A percentile compares a stretch with the other conserved stretches of the same genome.
These are phyloP conservation scores for Byasa hedistus DNA, from an alignment of 2,888 invertebrate genomes.

Conservation along the genomic window DNA sequence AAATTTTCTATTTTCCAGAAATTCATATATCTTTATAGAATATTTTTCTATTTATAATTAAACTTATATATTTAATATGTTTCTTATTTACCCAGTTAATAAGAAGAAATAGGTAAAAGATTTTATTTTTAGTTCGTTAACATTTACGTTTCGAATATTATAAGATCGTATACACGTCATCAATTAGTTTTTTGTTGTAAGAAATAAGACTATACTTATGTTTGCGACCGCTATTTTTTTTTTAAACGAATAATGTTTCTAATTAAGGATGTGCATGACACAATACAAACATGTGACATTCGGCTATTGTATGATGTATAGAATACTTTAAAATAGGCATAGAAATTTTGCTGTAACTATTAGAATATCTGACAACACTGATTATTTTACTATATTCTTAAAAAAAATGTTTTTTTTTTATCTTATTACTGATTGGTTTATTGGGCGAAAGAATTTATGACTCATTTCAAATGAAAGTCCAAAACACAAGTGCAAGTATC, in stretches of 20 bases:
- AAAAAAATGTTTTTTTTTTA: too few species aligned
- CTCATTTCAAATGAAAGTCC: too few species aligned
- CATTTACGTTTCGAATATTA: not conserved
- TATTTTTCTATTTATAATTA: too few species aligned
- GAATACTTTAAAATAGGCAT: not conserved
- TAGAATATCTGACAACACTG: not conserved
- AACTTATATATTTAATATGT: not conserved
- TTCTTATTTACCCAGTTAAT: not conserved
- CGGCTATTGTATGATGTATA: not conserved
- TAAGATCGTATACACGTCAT: too few species aligned
- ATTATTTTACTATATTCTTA: not conserved
- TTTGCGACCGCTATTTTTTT: too few species aligned
- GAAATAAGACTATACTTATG: too few species aligned
- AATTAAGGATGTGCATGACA: not conserved
- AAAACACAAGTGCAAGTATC: not conserved
- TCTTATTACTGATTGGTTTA: too few species aligned
- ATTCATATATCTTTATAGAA: too few species aligned
- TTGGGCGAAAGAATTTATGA: too few species aligned
- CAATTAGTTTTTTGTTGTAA: too few species aligned
- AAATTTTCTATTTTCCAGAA: too few species aligned
- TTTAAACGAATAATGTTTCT: not conserved
- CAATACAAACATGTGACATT: not conserved
- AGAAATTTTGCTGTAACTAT: not conserved
- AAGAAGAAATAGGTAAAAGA: not conserved
- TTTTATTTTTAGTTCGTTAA: not conserved